These are phyloP conservation scores for Manacus vitellinus DNA, from an alignment of 2,113 vertebrate species.

Conservation along the genomic window DNA sequence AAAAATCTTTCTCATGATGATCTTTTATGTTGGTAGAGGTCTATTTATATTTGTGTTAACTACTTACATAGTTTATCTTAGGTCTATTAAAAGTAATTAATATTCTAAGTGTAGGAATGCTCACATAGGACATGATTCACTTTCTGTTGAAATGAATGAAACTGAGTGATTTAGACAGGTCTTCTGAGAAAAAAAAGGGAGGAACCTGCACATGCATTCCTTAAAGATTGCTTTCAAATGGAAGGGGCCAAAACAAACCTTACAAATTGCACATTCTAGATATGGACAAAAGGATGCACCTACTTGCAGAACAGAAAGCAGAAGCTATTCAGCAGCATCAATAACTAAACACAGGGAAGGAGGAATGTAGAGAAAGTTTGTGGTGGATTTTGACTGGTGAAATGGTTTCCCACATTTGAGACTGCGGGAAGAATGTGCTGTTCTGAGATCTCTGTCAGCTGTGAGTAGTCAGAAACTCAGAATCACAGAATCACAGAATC, in stretches of 20 bases:
- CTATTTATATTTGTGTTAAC: background rate
- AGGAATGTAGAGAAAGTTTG: background rate
- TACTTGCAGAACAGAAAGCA: background rate
- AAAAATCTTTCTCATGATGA: background rate
- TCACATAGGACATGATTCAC: background rate
- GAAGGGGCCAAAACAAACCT: background rate
- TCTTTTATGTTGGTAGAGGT: background rate
- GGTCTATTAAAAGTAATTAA: background rate
- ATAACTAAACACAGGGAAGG: background rate
- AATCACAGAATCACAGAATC: background rate
- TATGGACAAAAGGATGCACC: fast-evolving
- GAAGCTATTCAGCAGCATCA: background rate
- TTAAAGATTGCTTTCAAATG: background rate
- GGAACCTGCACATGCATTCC: fast-evolving
- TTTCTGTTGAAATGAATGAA: background rate
- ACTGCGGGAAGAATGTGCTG: fast-evolving
- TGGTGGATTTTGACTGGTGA: background rate
- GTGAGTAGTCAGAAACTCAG: background rate
- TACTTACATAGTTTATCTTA: background rate
- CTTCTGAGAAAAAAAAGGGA: background rate
- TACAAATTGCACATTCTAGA: background rate
- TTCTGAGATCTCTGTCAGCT: background rate
- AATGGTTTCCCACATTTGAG: background rate
- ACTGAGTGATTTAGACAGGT: background rate
- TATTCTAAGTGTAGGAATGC: background rate